These are phyloP conservation scores for Theristicus caerulescens DNA, from an alignment of 2,113 vertebrate species.

Conservation along the genomic window DNA sequence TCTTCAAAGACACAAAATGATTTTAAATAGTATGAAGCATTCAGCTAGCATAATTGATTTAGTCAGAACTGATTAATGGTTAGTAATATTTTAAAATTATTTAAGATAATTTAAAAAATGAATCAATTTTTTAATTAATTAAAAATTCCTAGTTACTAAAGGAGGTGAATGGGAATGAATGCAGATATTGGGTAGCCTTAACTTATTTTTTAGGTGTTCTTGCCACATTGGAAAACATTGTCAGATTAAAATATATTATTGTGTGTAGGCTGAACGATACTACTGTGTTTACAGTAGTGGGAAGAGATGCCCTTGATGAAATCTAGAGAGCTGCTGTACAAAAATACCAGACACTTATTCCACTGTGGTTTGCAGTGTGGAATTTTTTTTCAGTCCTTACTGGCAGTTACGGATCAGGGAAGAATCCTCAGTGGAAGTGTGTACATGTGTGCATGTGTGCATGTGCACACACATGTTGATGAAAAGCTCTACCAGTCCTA, in stretches of 20 bases:
- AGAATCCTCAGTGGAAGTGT: neutral
- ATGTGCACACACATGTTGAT: neutral
- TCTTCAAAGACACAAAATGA: neutral
- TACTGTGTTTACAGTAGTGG: neutral
- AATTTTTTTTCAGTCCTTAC: neutral
- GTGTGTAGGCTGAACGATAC: neutral
- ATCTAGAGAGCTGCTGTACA: neutral
- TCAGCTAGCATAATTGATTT: neutral
- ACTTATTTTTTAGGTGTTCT: neutral
- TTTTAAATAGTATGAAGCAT: neutral
- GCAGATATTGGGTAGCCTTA: neutral
- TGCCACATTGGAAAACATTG: neutral
- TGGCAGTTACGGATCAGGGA: neutral
- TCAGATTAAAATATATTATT: neutral
- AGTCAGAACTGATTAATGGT: neutral
- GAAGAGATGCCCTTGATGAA: neutral
- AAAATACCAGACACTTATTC: neutral
- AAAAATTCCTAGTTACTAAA: neutral
- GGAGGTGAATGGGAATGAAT: neutral
- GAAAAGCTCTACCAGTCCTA: neutral
- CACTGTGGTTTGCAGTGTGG: neutral
- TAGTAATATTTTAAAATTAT: neutral
- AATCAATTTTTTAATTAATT: neutral
- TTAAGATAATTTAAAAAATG: neutral
- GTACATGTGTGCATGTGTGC: neutral